phyloP scores from a whole-genome alignment of 2,797 vertebrate species.

The Pseudomugil tenellus region DNA sequence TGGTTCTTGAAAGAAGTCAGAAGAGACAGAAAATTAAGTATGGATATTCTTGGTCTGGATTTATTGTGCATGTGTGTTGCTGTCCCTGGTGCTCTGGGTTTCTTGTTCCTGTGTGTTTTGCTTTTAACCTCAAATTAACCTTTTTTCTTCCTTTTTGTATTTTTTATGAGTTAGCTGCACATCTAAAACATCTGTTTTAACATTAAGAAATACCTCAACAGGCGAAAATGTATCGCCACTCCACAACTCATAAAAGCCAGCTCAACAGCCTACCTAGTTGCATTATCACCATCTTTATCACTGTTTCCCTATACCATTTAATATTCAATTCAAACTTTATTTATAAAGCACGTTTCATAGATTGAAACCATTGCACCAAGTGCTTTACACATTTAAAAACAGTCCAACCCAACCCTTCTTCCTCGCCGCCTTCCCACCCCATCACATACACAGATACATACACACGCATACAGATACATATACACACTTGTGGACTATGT shows the following conservation, averaged over 20 bases:
- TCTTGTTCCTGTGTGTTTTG: background rate
- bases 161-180: background rate
- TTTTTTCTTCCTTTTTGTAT: no score
- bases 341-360: no score
- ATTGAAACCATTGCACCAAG: no score
- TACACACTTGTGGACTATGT: no score
- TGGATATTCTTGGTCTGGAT: background rate
- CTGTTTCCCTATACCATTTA: background rate
- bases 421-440: no score
- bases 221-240: background rate
- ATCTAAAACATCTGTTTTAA: background rate
- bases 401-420: no score
- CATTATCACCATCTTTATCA: background rate
- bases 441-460: no score
- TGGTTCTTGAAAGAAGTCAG: background rate
- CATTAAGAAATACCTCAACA: background rate
- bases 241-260: background rate
- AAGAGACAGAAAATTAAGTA: no score
- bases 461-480: no score
- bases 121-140: background rate
- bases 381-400: no score
- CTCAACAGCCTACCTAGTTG: background rate
- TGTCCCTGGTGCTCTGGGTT: conserved; percentile 44
- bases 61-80: conserved; percentile 5
- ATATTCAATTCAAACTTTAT: no score